Evolutionary conservation across 2,888 invertebrate genomes (phyloP).

Genomic region (Dicranocentrus wangi): DNA sequence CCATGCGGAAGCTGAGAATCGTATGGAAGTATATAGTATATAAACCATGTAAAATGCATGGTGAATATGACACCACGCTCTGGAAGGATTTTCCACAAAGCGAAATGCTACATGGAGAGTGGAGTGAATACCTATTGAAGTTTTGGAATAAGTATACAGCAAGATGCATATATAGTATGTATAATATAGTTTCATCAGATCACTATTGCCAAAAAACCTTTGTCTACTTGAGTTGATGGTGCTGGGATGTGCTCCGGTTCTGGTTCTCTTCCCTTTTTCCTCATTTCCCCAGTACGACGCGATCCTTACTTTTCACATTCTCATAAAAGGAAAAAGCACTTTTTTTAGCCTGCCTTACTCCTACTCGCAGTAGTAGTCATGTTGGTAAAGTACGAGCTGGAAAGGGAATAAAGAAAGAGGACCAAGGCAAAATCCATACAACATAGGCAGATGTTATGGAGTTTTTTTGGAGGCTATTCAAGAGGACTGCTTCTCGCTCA

Average conservation of each 20-base stretch:
- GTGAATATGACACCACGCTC: not conserved
- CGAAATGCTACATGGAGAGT: not conserved
- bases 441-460: slow-evolving; percentile 22
- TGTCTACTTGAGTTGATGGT: slow-evolving; percentile 11
- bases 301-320: slow-evolving; percentile 7
- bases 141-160: too few relatives aligned
- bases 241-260: not conserved
- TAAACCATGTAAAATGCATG: too few relatives aligned
- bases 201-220: slow-evolving; percentile 5
- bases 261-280: not conserved
- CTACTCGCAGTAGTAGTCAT: not conserved
- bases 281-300: slow-evolving; percentile 21
- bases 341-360: too few relatives aligned
- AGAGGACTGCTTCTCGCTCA: slow-evolving; percentile 2
- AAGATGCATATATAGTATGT: not conserved
- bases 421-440: slow-evolving; percentile 21
- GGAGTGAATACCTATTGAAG: not conserved
- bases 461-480: slow-evolving; percentile 23
- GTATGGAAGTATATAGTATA: too few relatives aligned
- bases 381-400: not conserved
- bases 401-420: not conserved
- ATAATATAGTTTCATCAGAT: not conserved
- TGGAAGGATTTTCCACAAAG: not conserved
- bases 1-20: too few relatives aligned
- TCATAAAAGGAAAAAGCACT: slow-evolving; percentile 13